phyloP scores from a whole-genome alignment of 2,113 vertebrate species.

The Melanerpes aurifrons region DNA sequence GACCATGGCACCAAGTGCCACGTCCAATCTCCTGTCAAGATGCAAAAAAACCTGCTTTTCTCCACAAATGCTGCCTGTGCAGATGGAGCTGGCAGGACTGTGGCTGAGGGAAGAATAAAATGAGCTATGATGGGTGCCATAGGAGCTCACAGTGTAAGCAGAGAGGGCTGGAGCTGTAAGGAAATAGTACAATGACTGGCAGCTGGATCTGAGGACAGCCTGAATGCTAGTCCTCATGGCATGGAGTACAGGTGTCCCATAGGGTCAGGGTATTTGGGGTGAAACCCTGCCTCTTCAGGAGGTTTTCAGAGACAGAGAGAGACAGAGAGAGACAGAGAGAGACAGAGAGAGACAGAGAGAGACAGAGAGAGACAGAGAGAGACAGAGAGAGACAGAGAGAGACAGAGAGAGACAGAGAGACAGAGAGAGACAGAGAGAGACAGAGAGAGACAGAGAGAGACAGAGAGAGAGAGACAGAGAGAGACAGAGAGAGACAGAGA shows the following conservation, averaged over 20 bases:
- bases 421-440: no score
- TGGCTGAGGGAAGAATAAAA: background rate
- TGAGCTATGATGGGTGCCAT: rapidly evolving
- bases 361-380: no score
- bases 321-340: no score
- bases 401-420: no score
- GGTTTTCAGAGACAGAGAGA: background rate
- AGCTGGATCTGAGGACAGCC: background rate
- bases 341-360: no score
- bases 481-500: no score
- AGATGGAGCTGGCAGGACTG: background rate
- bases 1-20: no score
- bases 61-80: background rate
- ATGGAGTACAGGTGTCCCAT: rapidly evolving
- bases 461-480: no score
- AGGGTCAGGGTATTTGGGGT: background rate
- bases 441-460: no score
- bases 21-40: background rate
- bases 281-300: background rate
- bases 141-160: background rate
- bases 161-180: background rate
- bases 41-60: background rate
- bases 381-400: no score
- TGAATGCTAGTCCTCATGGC: background rate
- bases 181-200: background rate